Base-by-base conservation (phyloP, 2,888 invertebrate species). In the Dilophus febrilis region DNA sequence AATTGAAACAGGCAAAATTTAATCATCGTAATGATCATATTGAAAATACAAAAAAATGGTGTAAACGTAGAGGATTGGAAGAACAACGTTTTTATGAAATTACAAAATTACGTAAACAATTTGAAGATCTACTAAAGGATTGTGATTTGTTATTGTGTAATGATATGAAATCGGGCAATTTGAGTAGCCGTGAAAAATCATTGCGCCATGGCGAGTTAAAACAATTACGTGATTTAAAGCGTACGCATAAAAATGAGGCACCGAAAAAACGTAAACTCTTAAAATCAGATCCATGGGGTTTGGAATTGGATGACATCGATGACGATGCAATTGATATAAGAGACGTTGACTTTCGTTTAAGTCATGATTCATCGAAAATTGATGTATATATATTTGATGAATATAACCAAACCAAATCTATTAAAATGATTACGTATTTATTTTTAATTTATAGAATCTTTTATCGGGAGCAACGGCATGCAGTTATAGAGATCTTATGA, bases 81-180 rank as follows among this genome's bases (percentile, higher is more conserved):
- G 97, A 98, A 56, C 95, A 98, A 59, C 66, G 98, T 17, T 81
- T 98, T 53, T 98, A 95, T 54, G 98, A 98, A 63, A 82, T 92
- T 53, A 87, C 86, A 0, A 97, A 97, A 64, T 65, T 98, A 6
- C 72, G 91, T 28, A 72, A 79, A 18, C 98, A 98, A 60, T 84
- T 94, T 51, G 73, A 82, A 53, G 78, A 81, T 40, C 69, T 92
- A 43, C 65, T 94, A 12, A 75, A 78, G 71, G 74, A 74, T 44
- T 77, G 75, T 48, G 72, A 72, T 46, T 60, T 81, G 50, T 61
- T 72, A 51, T 71, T 68, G 44, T 58, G 59, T 1, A 49, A 57
- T 1, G 64, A 66, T 35, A 22, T 22, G 5, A 59, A 64, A 39
- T 61, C 66, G 0, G 68, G 69, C 42, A 57, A 65, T 10, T 66